These are phyloP conservation scores for Paedocypris sp. DNA, from an alignment of 2,113 vertebrate genomes.

Conservation along the genomic window DNA sequence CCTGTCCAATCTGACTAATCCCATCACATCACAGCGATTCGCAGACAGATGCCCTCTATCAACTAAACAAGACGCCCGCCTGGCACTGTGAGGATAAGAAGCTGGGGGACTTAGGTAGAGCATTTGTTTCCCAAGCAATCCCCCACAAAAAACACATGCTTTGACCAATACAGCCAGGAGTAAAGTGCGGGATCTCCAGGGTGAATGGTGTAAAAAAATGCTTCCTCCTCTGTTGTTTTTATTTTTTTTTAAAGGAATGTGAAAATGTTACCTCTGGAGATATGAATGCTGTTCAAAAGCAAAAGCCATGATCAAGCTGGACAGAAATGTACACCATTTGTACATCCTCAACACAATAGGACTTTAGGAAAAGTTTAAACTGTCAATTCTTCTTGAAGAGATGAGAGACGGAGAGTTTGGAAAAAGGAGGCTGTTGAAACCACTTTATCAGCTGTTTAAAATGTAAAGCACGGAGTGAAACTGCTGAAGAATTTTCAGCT, in stretches of 20 bases:
- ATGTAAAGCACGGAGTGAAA: too few species aligned
- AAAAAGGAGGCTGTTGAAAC: too few species aligned
- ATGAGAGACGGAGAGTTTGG: too few species aligned
- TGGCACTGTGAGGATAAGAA: slow-evolving; percentile 37
- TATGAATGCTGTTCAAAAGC: slow-evolving; percentile 19
- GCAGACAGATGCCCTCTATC: slow-evolving; percentile 43
- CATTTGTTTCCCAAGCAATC: neutral
- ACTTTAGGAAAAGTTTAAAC: too few species aligned
- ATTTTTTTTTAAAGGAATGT: neutral
- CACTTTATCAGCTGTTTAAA: too few species aligned
- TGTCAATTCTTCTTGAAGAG: too few species aligned
- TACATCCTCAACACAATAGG: too few species aligned
- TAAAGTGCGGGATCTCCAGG: neutral
- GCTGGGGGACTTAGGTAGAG: slow-evolving; percentile 18
- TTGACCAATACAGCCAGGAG: neutral
- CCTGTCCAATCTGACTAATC: slow-evolving; percentile 46
- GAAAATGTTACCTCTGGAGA: slow-evolving; percentile 6
- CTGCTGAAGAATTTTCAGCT: too few species aligned
- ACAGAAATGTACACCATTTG: neutral
- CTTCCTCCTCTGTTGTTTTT: too few species aligned
- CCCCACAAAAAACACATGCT: neutral
- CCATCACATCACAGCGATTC: slow-evolving; percentile 39
- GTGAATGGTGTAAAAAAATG: neutral
- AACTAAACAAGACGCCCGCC: slow-evolving; percentile 44
- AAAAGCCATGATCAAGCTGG: neutral